phyloP scores from a whole-genome alignment of 2,888 invertebrate species.

The Drosophila quasianomalipes region DNA sequence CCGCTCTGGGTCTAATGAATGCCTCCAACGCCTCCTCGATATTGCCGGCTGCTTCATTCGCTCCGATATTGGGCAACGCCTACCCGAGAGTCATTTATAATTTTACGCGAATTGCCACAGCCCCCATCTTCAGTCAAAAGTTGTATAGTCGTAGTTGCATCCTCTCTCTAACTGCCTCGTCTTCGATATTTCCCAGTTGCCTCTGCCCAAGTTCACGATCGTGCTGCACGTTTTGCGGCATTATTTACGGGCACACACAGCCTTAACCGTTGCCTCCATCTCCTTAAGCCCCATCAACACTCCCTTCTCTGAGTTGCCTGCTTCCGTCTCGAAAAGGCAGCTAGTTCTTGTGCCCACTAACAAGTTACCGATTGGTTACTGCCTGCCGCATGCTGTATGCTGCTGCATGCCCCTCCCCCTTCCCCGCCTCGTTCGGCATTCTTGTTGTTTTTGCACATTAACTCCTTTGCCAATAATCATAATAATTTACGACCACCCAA shows the following conservation, averaged over 20 bases:
- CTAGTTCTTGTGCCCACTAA: slow-evolving; percentile 52
- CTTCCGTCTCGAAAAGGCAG: slow-evolving; percentile 20
- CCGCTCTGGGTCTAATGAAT: slow-evolving; percentile 64
- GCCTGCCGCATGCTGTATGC: slow-evolving; percentile 35
- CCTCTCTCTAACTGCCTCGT: slow-evolving; percentile 23
- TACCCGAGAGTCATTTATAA: slow-evolving; percentile 74
- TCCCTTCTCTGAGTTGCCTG: neutral
- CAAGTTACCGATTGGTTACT: slow-evolving; percentile 71
- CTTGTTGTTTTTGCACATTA: slow-evolving; percentile 63
- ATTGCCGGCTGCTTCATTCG: slow-evolving; percentile 62
- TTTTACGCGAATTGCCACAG: slow-evolving; percentile 65
- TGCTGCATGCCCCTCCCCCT: slow-evolving; percentile 2
- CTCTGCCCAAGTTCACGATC: slow-evolving; percentile 67
- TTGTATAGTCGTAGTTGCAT: slow-evolving; percentile 30
- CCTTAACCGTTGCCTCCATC: slow-evolving; percentile 11
- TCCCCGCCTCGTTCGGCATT: slow-evolving; percentile 8
- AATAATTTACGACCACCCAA: slow-evolving; percentile 76
- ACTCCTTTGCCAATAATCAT: slow-evolving; percentile 77
- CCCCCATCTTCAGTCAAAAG: slow-evolving; percentile 25
- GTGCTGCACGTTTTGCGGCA: slow-evolving; percentile 73
- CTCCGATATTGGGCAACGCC: slow-evolving; percentile 74
- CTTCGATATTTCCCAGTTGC: slow-evolving; percentile 41
- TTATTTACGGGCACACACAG: slow-evolving; percentile 66
- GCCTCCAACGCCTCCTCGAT: slow-evolving; percentile 61
- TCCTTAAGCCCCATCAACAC: slow-evolving; percentile 1